Evolutionary conservation across 2,113 vertebrate species (phyloP), one percentile per base, ranked within the genome.

Genomic region (Dipodomys ordii): DNA sequence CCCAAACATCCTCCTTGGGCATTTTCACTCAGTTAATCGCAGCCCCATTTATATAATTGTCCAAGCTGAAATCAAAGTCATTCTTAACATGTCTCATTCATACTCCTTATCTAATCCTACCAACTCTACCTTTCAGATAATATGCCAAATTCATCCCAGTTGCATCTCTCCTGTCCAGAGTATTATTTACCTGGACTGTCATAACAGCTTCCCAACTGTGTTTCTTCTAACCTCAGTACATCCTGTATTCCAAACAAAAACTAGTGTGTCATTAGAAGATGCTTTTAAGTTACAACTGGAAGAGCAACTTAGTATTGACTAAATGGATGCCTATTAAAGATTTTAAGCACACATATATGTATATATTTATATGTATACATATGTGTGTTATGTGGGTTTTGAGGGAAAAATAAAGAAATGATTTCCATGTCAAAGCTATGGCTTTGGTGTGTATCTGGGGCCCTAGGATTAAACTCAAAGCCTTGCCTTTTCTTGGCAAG

Each of bases 231-330:
- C 27, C 9, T 60, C 23, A 62, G 35, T 27, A 53, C 62, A 20
- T 39, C 57, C 7, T 16, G 30, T 35, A n/a, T 32, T 80, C 72
- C 46, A 25, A 22, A 60, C 78, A 89, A 71, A 93, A 72, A 76
- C 68, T 9, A 32, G 25, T 13, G 71, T 91, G 65, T 79, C 67
- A 8, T 68, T 67, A 23, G 44, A 28, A 77, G 35, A 57, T 80
- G 78, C 65, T 88, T 86, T 90, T 57, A 78, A 92, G 25, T 67
- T 76, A 84, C 49, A 83, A 71, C 60, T 71, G 19, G 30, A 72
- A 94, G 72, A 72, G 60, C 46, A 72, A 15, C 62, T 91, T 74
- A 68, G 15, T 27, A 20, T 15, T 69, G 93, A 71, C 18, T 71
- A 49, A 91, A 60, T 44, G 83, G 13, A 60, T 85, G 32, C 60